These are phyloP conservation scores for Hybognathus amarus DNA, from an alignment of 2,797 vertebrate species.

Conservation along the genomic window DNA sequence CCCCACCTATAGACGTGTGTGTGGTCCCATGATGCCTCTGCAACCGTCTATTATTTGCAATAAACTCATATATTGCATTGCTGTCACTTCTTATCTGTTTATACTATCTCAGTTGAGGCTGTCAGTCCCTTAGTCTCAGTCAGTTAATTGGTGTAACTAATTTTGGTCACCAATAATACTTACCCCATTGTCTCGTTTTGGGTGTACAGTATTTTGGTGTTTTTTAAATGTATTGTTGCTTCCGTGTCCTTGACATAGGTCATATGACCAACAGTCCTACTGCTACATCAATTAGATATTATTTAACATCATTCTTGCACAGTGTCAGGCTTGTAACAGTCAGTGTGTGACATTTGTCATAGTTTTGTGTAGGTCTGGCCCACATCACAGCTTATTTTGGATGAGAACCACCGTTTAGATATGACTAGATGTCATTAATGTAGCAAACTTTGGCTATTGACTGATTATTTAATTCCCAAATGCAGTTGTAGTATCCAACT, in stretches of 20 bases:
- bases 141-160: not conserved
- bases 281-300: not conserved
- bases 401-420: not conserved
- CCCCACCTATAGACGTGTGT: conserved; percentile 31
- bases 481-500: not conserved
- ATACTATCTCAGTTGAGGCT: not conserved
- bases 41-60: not conserved
- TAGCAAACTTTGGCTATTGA: not conserved
- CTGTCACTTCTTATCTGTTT: not conserved
- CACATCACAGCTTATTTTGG: not conserved
- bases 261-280: conserved; percentile 51
- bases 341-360: conserved; percentile 7
- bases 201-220: not conserved
- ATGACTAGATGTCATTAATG: not conserved
- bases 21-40: conserved; percentile 15
- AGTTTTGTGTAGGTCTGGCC: not conserved
- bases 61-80: not conserved
- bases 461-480: not conserved
- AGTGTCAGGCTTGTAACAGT: not conserved
- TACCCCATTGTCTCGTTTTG: not conserved
- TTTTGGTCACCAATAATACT: not conserved
- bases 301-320: conserved; percentile 24
- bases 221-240: not conserved
- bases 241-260: conserved; percentile 62
- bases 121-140: not conserved